Conservation (phyloP, 2,888 invertebrate genomes). For the Drosophila borborema region DNA sequence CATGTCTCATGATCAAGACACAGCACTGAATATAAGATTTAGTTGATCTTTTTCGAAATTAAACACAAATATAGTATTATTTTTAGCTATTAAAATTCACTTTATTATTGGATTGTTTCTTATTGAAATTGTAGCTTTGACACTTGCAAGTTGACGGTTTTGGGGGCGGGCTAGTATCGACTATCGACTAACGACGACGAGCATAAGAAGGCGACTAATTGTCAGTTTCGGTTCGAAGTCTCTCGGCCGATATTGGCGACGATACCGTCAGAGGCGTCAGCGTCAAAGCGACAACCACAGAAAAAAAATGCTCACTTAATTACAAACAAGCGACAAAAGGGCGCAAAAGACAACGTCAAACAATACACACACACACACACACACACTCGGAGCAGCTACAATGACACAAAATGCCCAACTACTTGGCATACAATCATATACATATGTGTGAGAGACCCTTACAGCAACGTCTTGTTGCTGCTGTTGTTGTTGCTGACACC, state of each 20-base stretch:
- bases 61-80: slow-evolving; percentile 6
- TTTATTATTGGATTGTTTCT: slow-evolving; percentile 21
- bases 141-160: slow-evolving; percentile 39
- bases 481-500: slow-evolving; percentile 23
- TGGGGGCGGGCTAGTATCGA: slow-evolving; percentile 73
- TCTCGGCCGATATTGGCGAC: slow-evolving; percentile 74
- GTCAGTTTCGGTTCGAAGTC: slow-evolving; percentile 77
- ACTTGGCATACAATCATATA: slow-evolving; percentile 43
- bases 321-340: slow-evolving; percentile 78
- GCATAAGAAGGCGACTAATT: slow-evolving; percentile 84
- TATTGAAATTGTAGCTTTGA: background rate
- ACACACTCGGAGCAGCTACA: slow-evolving; percentile 46
- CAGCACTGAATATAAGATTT: slow-evolving; percentile 19
- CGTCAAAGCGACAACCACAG: slow-evolving; percentile 80
- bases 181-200: slow-evolving; percentile 81
- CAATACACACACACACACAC: slow-evolving; percentile 45
- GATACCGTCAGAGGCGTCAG: slow-evolving; percentile 40
- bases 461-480: slow-evolving; percentile 37
- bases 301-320: slow-evolving; percentile 78
- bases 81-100: background rate
- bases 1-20: slow-evolving; percentile 39
- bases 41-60: background rate
- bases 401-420: slow-evolving; percentile 57
- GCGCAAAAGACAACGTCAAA: slow-evolving; percentile 70
- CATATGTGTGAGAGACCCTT: slow-evolving; percentile 69